A percentile compares a stretch with the other conserved stretches of the same genome.
These are phyloP conservation scores for Dreissena rostriformis DNA, from an alignment of 1,140 invertebrate species.

Conservation along the genomic window DNA sequence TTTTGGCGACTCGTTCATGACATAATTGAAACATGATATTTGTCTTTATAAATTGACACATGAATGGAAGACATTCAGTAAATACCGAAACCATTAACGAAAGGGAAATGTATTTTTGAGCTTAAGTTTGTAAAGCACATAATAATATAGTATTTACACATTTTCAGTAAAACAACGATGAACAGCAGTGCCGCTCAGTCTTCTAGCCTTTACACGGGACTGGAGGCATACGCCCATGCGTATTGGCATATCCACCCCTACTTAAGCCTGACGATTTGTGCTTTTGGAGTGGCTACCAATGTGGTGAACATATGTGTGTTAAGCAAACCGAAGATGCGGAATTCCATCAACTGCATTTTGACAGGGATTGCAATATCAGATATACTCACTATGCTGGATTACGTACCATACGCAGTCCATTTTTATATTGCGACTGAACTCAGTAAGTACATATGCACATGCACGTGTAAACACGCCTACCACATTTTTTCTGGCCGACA, in stretches of 20 bases:
- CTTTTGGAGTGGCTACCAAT: conserved; percentile 94
- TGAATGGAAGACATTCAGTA: no score
- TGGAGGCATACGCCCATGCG: conserved; percentile 64
- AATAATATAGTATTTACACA: no score
- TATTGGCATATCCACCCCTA: conserved; percentile 86
- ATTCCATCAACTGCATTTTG: conserved; percentile 92
- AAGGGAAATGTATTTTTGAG: no score
- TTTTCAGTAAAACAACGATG: not conserved
- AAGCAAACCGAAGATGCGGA: conserved; percentile 91
- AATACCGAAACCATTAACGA: no score
- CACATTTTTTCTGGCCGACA: no score
- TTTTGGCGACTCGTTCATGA: no score
- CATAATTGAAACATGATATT: no score
- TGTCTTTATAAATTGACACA: no score
- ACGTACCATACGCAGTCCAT: conserved; percentile 90
- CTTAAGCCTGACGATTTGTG: conserved; percentile 88
- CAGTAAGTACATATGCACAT: conserved; percentile 5
- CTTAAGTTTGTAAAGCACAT: no score
- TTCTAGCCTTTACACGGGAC: conserved; percentile 3
- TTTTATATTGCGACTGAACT: conserved; percentile 63
- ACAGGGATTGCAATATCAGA: conserved; percentile 92
- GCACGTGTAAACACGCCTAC: no score
- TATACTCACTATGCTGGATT: conserved; percentile 93
- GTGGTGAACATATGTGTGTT: conserved; percentile 94
- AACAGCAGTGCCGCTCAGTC: conserved; percentile 10